Percentiles rank a stretch among this genome's conserved stretches.
Evolutionary conservation across 53 echinoderm and acorn worm genomes (phyloP).

Genomic region (Paelopatides confundens): DNA sequence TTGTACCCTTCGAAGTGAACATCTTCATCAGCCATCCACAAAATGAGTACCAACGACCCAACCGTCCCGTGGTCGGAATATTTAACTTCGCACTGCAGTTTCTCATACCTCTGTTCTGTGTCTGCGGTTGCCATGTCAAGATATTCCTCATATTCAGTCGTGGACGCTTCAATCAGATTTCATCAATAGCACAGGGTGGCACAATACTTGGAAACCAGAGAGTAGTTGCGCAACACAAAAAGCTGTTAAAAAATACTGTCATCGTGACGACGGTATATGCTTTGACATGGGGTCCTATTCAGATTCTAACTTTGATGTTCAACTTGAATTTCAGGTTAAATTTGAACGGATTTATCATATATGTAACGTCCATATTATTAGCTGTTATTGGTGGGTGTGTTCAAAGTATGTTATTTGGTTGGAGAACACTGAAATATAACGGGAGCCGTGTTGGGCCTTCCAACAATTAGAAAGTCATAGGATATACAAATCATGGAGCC

Average conservation of each 20-base stretch:
- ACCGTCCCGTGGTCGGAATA: neutral
- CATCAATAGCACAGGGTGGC: neutral
- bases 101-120: conserved; percentile 10
- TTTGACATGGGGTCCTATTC: conserved; percentile 32
- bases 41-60: no score
- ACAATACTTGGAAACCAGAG: neutral
- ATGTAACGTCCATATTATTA: neutral
- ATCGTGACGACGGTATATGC: neutral
- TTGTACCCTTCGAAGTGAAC: neutral
- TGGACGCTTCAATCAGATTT: neutral
- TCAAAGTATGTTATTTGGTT: conserved; percentile 8
- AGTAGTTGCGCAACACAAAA: neutral
- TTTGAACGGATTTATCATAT: neutral
- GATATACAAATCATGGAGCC: no score
- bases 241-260: neutral
- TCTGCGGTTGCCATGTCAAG: neutral
- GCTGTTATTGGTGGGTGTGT: conserved; percentile 37
- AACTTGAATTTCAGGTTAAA: neutral
- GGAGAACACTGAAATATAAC: neutral
- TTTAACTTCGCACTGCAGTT: neutral
- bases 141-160: conserved; percentile 19
- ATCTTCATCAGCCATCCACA: no score
- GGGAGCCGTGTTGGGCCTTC: neutral
- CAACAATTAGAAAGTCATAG: no score
- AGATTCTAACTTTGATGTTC: neutral